These are phyloP conservation scores for Ashinkailepas kermadecensis DNA, from an alignment of 2,888 invertebrate species.

Conservation along the genomic window DNA sequence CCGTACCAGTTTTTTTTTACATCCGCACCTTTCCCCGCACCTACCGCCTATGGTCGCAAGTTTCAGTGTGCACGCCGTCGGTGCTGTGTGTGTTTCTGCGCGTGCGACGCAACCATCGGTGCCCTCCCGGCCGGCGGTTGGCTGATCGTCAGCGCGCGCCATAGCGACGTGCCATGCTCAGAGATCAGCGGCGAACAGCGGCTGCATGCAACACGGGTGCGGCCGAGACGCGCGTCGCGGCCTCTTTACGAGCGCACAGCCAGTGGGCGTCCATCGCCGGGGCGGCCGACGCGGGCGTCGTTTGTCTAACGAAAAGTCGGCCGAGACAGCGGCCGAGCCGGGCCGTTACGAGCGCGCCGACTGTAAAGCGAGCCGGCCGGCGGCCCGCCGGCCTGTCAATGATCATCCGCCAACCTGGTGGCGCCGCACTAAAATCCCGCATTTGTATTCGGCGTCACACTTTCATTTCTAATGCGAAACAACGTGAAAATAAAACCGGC, in stretches of 20 bases:
- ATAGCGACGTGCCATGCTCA: too few species aligned
- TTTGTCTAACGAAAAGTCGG: not conserved
- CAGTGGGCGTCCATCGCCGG: not conserved
- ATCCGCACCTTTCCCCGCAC: not conserved
- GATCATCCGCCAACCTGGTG: not conserved
- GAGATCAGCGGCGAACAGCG: too few species aligned
- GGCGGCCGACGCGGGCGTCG: not conserved
- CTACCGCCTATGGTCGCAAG: not conserved
- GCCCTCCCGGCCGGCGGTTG: too few species aligned
- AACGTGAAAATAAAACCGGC: slow-evolving; percentile 19
- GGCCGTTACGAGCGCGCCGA: not conserved
- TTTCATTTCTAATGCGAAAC: slow-evolving; percentile 16
- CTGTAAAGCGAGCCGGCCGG: not conserved
- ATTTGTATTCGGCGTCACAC: slow-evolving; percentile 15
- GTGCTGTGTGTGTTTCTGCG: not conserved
- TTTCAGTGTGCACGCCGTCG: too few species aligned
- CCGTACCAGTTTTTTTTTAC: too few species aligned
- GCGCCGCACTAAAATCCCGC: not conserved
- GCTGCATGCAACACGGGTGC: not conserved
- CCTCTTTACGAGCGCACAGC: not conserved
- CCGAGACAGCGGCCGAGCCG: not conserved
- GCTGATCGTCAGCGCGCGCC: too few species aligned
- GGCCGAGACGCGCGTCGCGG: not conserved
- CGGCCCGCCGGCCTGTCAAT: not conserved
- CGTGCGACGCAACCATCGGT: not conserved